Evolutionary conservation across 1,140 invertebrate species (phyloP), one percentile per base, ranked within the genome.

Genomic region (Ganaspis sp.): DNA sequence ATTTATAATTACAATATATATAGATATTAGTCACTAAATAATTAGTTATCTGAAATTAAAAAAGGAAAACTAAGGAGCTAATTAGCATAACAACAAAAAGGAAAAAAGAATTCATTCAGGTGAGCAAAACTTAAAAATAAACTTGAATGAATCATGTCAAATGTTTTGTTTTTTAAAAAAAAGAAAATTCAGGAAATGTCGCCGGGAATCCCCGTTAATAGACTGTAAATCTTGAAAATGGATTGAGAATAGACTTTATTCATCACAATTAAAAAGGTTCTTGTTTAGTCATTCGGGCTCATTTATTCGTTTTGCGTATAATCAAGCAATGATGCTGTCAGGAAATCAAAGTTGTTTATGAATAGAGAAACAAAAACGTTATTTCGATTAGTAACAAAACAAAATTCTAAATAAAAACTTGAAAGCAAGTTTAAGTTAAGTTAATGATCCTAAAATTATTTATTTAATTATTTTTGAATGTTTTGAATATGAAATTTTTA

Each of bases 61-160:
- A 9, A 45, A 15, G 15, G 15, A 15, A 9, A 49, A 17, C 45
- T 12, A 8, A 6, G 1, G 1, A 54, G 0, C 0, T 17, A 54
- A 54, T 26, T n/a, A 26, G 21, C 2, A 11, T 64, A 45, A 45
- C 21, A 29, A 29, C 5, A 0, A 49, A 29, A 4, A n/a, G 2
- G 0, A 29, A 64, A 64, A 64, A n/a, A 64, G 23, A 21, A 54
- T 21, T 54, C 6, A 34, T 11, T 0, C 4, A 64, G 9, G n/a
- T 29, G 23, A 64, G 58, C 15, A 64, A 64, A 84, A 83, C 49
- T 53, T 77, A 45, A 40, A 45, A 73, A 69, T 73, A 34, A 69
- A 74, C 6, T 34, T 21, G 54, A 54, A 69, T 26, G 34, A 74
- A 38, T 40, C 9, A 12, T 64, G 26, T 40, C 38, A 38, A 8